Evolutionary conservation across 2,797 vertebrate genomes (phyloP).

Genomic region (Pelobates cultripes): DNA sequence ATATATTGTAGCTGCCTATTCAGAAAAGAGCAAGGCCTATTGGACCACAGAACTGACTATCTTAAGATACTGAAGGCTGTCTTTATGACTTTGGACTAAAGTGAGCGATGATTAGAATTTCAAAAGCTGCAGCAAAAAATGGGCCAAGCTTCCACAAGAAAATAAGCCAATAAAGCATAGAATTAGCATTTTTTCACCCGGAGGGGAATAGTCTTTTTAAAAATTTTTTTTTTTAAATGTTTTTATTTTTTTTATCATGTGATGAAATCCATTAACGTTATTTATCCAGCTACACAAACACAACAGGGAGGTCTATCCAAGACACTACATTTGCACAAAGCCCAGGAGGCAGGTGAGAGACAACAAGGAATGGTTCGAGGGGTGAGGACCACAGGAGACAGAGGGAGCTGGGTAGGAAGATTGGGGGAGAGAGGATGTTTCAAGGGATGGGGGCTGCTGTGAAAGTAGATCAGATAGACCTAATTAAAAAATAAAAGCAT

Average conservation of each 20-base stretch:
- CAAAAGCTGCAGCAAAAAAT: not conserved
- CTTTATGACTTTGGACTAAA: too few species aligned
- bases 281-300: slow-evolving; percentile 22
- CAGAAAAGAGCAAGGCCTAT: not conserved
- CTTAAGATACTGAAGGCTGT: not conserved
- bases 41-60: slow-evolving; percentile 19
- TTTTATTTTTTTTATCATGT: slow-evolving; percentile 9
- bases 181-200: not conserved
- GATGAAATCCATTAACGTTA: slow-evolving; percentile 22
- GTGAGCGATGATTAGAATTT: not conserved
- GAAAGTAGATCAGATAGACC: too few species aligned
- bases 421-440: too few species aligned
- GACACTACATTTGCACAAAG: slow-evolving; percentile 1
- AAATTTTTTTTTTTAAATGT: too few species aligned
- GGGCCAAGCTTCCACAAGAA: not conserved
- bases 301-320: not conserved
- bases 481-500: too few species aligned
- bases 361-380: too few species aligned
- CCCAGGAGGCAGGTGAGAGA: slow-evolving; percentile 4
- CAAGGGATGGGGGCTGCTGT: too few species aligned
- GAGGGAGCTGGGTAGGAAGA: too few species aligned
- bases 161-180: not conserved
- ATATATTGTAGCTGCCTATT: too few species aligned
- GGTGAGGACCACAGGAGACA: too few species aligned
- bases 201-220: not conserved